Evolutionary conservation across 2,113 vertebrate genomes (phyloP), one percentile per base, ranked within the genome.

Genomic region (Ictalurus punctatus): DNA sequence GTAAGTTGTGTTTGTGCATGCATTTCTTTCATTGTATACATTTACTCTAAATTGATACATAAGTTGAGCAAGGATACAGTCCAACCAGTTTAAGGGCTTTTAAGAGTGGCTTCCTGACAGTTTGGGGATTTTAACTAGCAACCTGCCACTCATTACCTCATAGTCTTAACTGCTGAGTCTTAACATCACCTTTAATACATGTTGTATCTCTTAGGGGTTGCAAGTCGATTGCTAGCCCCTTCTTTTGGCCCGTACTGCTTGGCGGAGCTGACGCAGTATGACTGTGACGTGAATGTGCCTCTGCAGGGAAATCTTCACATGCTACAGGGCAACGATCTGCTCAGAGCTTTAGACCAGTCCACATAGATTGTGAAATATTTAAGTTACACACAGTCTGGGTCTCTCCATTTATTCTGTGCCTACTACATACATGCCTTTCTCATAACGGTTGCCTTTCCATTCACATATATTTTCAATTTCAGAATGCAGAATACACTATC

Each of bases 221-320:
- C 96, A 13, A 98, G 96, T 89, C 96, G 96, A 58, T 93, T 99
- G 92, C 95, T 99, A 61, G 97, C 96, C 85, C 94, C 97, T 4
- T 97, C 97, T 0, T 97, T 97, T 19, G 96, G 98, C 90, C 92
- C 96, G 2, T 97, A 95, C 93, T 95, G 96, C 91, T 93, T 99
- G 95, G 98, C 97, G 0, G 96, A 99, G 95, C 91, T 99, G 95
- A 99, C 98, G 1, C 96, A 98, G 87, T 99, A 99, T 59, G 98
- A 99, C 96, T 99, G 98, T 89, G 98, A 99, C 95, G 98, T 99
- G 92, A 99, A 99, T 9, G 94, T 99, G 61, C 98, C 98, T 0
- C 95, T 99, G 89, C 93, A 96, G 84, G 98, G 97, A 83, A 97
- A 94, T 93, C 97, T 97, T 54, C 96, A 96, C 25, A 97, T 99